A percentile compares a stretch with the other conserved stretches of the same genome.
Conservation (phyloP, 2,888 invertebrate species). For the Monochamus alternatus region DNA sequence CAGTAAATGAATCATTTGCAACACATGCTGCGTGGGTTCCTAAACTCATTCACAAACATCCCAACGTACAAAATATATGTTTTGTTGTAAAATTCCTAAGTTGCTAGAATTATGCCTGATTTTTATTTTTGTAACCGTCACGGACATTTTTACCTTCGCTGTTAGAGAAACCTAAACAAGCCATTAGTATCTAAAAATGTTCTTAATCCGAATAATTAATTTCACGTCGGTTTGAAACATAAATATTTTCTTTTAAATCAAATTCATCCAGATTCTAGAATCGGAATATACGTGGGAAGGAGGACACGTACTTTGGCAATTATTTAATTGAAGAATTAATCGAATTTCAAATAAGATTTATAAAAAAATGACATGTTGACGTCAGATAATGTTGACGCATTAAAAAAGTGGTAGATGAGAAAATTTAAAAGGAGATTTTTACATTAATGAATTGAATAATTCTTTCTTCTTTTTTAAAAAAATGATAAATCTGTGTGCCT, state of each 20-base stretch:
- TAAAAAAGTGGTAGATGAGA: slow-evolving; percentile 46
- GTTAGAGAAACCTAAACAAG: background rate
- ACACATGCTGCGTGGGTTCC: background rate
- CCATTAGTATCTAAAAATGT: background rate
- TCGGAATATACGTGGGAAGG: slow-evolving; percentile 7
- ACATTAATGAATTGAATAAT: background rate
- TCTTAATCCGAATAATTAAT: background rate
- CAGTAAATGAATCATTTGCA: too few species aligned
- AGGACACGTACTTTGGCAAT: background rate
- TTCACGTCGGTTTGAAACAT: background rate
- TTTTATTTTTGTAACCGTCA: too few species aligned
- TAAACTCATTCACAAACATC: background rate
- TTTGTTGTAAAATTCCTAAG: too few species aligned
- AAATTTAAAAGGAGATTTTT: slow-evolving; percentile 10
- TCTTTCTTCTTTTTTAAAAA: background rate
- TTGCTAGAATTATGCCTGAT: too few species aligned
- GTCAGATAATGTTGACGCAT: slow-evolving; percentile 48
- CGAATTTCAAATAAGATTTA: slow-evolving; percentile 61
- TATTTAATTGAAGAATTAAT: slow-evolving; percentile 57
- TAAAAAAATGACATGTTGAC: slow-evolving; percentile 56
- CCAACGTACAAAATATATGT: background rate
- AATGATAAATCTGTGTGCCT: too few species aligned
- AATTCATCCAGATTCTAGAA: background rate
- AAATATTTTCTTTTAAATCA: background rate
- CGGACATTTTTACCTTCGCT: too few species aligned